These are phyloP conservation scores for Microcebus ravelobensis DNA, from an alignment of 2,113 vertebrate species.

Conservation along the genomic window DNA sequence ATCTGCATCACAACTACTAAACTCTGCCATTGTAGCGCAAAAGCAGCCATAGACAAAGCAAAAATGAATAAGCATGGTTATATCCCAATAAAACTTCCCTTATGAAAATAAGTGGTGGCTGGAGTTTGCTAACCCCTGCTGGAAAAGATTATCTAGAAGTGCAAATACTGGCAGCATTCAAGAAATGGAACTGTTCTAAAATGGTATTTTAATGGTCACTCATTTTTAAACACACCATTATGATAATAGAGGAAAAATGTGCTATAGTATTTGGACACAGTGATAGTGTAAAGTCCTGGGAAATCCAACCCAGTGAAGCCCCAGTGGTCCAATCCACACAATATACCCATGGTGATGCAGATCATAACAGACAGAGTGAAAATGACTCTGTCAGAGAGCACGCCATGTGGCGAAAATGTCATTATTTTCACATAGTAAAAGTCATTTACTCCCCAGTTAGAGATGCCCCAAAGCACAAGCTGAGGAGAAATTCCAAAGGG, in stretches of 20 bases:
- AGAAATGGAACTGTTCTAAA: constrained; percentile 10
- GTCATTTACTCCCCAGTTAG: neutral
- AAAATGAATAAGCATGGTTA: neutral
- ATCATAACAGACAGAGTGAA: neutral
- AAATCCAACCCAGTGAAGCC: neutral
- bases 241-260: neutral
- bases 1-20: neutral
- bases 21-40: neutral
- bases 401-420: neutral
- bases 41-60: neutral
- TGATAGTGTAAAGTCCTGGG: neutral
- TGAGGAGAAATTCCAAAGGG: neutral
- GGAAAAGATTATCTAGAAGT: neutral
- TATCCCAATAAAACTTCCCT: neutral
- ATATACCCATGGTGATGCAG: neutral
- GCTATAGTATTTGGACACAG: neutral
- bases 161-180: neutral
- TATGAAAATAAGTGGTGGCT: neutral
- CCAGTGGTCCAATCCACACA: neutral
- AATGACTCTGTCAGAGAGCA: neutral
- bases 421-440: neutral
- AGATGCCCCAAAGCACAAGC: neutral
- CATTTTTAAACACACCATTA: constrained; percentile 8
- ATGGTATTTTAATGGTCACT: constrained; percentile 20
- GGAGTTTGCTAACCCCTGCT: neutral